phyloP scores from a whole-genome alignment of 2,797 vertebrate genomes.

The Poeciliopsis turneri region DNA sequence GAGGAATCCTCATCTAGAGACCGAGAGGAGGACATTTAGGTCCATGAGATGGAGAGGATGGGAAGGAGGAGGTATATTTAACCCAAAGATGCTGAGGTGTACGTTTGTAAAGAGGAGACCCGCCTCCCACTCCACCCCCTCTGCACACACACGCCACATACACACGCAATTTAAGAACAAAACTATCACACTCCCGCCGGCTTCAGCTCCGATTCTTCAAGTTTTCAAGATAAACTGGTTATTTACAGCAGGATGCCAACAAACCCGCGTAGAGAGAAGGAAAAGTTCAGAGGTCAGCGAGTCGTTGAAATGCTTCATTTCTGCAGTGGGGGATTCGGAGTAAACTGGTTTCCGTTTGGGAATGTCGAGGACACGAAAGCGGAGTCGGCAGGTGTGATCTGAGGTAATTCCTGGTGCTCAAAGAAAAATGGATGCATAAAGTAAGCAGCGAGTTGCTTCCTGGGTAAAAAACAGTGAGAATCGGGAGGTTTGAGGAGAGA shows the following conservation, averaged over 20 bases:
- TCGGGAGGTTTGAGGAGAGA: constrained; percentile 45
- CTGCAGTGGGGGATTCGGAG: constrained; percentile 40
- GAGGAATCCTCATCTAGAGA: constrained; percentile 42
- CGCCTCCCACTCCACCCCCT: neutral
- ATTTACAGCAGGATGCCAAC: constrained; percentile 70
- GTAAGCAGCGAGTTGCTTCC: constrained; percentile 78
- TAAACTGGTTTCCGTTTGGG: constrained; percentile 57
- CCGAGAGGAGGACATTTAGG: constrained; percentile 58
- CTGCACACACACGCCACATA: neutral
- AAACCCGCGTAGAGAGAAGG: constrained; percentile 32
- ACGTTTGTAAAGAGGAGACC: constrained; percentile 38
- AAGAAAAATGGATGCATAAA: constrained; percentile 79
- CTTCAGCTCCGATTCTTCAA: constrained; percentile 48
- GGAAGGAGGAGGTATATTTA: constrained; percentile 17
- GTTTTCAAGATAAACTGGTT: constrained; percentile 61
- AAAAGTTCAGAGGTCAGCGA: constrained; percentile 37
- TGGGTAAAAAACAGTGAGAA: constrained; percentile 49
- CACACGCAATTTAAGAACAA: neutral
- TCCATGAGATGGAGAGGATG: constrained; percentile 49
- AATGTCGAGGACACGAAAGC: constrained; percentile 18
- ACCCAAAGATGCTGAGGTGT: constrained; percentile 58
- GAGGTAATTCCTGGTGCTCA: constrained; percentile 78
- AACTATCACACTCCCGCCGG: constrained; percentile 14
- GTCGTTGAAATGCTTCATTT: constrained; percentile 19
- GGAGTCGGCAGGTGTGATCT: constrained; percentile 71